phyloP scores from a whole-genome alignment of 2,888 invertebrate species.

The Rosalia funebris region DNA sequence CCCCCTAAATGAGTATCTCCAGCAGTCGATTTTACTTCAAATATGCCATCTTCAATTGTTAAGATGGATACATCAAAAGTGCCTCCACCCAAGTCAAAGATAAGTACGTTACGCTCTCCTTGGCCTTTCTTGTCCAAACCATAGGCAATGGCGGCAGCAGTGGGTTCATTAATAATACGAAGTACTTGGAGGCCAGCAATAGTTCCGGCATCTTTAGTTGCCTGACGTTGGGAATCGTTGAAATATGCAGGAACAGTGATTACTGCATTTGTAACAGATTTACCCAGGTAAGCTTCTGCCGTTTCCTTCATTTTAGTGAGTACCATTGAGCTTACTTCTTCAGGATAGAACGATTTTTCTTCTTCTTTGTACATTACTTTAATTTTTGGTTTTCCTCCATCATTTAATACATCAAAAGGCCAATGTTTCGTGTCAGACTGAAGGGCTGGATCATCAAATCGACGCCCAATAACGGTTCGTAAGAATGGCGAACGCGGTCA shows the following conservation, averaged over 20 bases:
- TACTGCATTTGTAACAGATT: constrained; percentile 85
- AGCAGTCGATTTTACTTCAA: constrained; percentile 95
- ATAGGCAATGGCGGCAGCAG: constrained; percentile 91
- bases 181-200: constrained; percentile 86
- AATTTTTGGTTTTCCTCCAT: constrained; percentile 83
- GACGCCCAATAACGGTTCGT: constrained; percentile 94
- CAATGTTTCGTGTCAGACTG: constrained; percentile 95
- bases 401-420: constrained; percentile 89
- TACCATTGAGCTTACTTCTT: constrained; percentile 94
- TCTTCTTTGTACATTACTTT: constrained; percentile 90
- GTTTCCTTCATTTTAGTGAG: constrained; percentile 93
- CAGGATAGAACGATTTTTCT: constrained; percentile 87
- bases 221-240: constrained; percentile 91
- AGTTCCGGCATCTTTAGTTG: constrained; percentile 92
- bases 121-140: constrained; percentile 86
- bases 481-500: too few relatives aligned
- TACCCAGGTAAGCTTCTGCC: constrained; percentile 88
- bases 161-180: constrained; percentile 92
- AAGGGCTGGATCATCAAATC: constrained; percentile 87
- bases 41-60: constrained; percentile 93
- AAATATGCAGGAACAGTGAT: constrained; percentile 93
- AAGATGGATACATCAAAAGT: constrained; percentile 96
- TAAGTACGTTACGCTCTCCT: constrained; percentile 84
- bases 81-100: constrained; percentile 86
- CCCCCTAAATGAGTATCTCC: constrained; percentile 95